phyloP scores from a whole-genome alignment of 2,797 vertebrate species.

The Acestrorhynchus altus region DNA sequence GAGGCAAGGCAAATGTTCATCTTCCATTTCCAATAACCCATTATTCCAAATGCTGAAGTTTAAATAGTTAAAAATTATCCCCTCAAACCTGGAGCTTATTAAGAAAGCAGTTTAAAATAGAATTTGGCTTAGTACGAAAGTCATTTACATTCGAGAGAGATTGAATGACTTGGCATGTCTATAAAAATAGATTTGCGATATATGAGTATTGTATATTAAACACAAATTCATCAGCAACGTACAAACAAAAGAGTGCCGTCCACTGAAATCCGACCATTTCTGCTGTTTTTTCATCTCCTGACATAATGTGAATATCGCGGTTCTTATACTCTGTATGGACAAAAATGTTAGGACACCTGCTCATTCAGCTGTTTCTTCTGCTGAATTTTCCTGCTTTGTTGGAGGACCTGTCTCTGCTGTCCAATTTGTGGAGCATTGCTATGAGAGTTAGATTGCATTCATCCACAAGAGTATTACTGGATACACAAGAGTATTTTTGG shows the following conservation, averaged over 20 bases:
- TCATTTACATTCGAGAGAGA: slow-evolving; percentile 33
- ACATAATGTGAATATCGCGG: not conserved
- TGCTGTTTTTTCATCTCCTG: not conserved
- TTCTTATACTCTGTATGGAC: too few species aligned
- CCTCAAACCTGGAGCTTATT: slow-evolving; percentile 36
- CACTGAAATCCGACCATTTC: too few species aligned
- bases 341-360: too few species aligned
- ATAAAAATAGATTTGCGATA: slow-evolving; percentile 24
- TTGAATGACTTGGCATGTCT: slow-evolving; percentile 17
- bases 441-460: too few species aligned
- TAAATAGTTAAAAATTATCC: slow-evolving; percentile 64
- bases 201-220: slow-evolving; percentile 35
- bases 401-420: too few species aligned
- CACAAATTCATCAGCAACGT: slow-evolving; percentile 4
- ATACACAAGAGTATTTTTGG: too few species aligned
- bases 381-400: too few species aligned
- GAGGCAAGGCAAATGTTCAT: slow-evolving; percentile 66
- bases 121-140: slow-evolving; percentile 39
- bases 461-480: too few species aligned
- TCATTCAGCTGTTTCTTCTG: too few species aligned
- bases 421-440: too few species aligned
- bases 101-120: slow-evolving; percentile 37
- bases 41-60: slow-evolving; percentile 59
- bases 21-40: slow-evolving; percentile 64
- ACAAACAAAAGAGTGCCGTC: not conserved